Evolutionary conservation across 2,797 vertebrate genomes (phyloP).

Genomic region (Acipenser oxyrinchus): DNA sequence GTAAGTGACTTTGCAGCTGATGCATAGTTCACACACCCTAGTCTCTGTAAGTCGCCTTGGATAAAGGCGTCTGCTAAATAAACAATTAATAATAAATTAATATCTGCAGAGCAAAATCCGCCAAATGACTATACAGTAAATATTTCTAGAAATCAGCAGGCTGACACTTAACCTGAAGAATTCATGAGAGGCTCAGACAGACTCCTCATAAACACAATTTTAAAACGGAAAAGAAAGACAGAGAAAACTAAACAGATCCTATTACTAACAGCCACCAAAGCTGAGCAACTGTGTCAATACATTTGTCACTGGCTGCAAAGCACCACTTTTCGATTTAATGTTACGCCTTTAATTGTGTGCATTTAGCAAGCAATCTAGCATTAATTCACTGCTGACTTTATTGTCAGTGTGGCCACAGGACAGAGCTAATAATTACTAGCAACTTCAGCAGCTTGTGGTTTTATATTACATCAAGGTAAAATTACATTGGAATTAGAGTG

Average conservation of each 20-base stretch:
- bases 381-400: constrained; percentile 53
- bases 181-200: background rate
- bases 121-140: no score
- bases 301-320: background rate
- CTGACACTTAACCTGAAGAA: background rate
- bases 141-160: no score
- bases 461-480: constrained; percentile 74
- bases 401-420: constrained; percentile 54
- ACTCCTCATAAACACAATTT: background rate
- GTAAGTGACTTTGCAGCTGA: no score
- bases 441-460: constrained; percentile 65
- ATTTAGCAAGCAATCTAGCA: constrained; percentile 46
- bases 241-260: background rate
- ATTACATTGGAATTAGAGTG: constrained; percentile 76
- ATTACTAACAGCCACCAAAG: no score
- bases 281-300: background rate
- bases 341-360: constrained; percentile 45
- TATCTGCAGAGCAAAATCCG: no score
- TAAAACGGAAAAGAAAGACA: background rate
- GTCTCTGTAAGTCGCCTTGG: no score
- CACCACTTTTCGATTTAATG: constrained; percentile 28
- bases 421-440: constrained; percentile 62
- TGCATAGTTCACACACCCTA: no score
- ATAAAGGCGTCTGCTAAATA: no score
- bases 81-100: no score